phyloP scores from a whole-genome alignment of 2,797 vertebrate species.

The Crax fasciolata region DNA sequence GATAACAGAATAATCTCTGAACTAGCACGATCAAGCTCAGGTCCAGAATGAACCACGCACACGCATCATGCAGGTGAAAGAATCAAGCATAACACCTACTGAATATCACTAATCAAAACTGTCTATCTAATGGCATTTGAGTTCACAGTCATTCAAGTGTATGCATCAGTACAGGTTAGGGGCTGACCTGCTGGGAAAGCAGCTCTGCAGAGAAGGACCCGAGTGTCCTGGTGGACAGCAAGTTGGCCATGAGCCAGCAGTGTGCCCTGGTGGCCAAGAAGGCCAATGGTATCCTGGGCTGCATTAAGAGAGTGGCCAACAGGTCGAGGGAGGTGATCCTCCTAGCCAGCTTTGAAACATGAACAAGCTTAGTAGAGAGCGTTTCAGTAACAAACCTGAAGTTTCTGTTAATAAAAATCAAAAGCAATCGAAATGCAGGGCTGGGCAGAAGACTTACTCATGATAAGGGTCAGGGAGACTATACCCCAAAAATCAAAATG shows the following conservation, averaged over 20 bases:
- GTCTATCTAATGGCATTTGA: background rate
- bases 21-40: background rate
- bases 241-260: too few species aligned
- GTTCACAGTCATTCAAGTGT: background rate
- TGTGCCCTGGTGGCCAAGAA: too few species aligned
- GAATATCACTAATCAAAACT: background rate
- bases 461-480: fast-evolving
- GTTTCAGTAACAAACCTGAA: background rate
- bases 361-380: background rate
- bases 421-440: background rate
- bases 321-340: too few species aligned
- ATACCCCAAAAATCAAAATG: background rate
- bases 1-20: background rate
- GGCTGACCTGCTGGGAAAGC: too few species aligned
- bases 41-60: background rate
- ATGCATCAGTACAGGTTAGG: too few species aligned
- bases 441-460: background rate
- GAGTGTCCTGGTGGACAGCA: too few species aligned
- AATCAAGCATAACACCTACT: background rate
- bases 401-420: background rate
- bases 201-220: too few species aligned
- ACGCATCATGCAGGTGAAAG: background rate
- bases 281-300: too few species aligned
- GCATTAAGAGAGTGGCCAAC: too few species aligned
- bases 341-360: background rate